phyloP scores from a whole-genome alignment of 2,888 invertebrate genomes.

The Dexiosoma caninum region DNA sequence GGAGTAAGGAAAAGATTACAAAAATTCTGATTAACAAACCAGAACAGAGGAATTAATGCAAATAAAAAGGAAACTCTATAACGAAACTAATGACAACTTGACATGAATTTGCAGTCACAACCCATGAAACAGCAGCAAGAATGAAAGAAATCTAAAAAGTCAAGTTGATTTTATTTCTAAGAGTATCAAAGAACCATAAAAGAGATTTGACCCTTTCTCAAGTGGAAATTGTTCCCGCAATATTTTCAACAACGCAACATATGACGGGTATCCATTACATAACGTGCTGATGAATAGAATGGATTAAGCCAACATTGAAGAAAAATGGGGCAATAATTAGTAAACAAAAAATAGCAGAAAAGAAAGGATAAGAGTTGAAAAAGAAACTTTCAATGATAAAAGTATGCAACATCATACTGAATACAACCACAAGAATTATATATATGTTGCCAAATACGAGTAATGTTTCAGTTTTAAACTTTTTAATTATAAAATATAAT shows the following conservation, averaged over 20 bases:
- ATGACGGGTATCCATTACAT: constrained; percentile 11
- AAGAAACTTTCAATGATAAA: constrained; percentile 30
- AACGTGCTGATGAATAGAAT: constrained; percentile 18
- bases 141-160: background rate
- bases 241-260: background rate
- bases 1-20: constrained; percentile 37
- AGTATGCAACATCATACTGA: background rate
- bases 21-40: constrained; percentile 14
- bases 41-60: background rate
- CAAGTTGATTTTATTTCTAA: constrained; percentile 27
- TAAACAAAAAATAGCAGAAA: background rate
- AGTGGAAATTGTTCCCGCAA: background rate
- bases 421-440: background rate
- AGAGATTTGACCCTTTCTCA: constrained; percentile 27
- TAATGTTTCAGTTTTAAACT: background rate
- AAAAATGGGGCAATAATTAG: constrained; percentile 30
- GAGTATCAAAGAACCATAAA: background rate
- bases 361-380: background rate
- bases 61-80: constrained; percentile 2
- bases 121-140: background rate
- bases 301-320: background rate
- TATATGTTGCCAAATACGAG: background rate
- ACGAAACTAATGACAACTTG: constrained; percentile 54
- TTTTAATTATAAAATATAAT: constrained; percentile 23
- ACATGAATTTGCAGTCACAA: constrained; percentile 51